Conservation (phyloP, 2,888 invertebrate species). For the Xestia sexstrigata region DNA sequence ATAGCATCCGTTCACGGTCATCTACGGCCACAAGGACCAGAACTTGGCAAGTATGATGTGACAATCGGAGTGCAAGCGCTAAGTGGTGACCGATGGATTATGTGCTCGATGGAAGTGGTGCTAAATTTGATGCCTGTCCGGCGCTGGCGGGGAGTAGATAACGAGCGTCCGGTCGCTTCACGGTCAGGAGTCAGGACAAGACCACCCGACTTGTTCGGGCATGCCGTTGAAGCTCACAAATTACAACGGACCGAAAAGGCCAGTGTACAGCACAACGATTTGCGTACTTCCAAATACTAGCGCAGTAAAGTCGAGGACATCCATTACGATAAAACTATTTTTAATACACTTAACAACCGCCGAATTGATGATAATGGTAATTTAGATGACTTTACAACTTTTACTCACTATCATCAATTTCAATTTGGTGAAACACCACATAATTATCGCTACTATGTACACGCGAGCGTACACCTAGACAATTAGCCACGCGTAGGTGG, state of each 20-base stretch:
- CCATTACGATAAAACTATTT: slow-evolving; percentile 17
- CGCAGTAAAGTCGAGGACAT: background rate
- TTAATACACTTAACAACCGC: slow-evolving; percentile 33
- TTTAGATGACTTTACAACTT: slow-evolving; percentile 32
- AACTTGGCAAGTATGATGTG: slow-evolving; percentile 51
- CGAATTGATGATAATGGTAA: slow-evolving; percentile 40
- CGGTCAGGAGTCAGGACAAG: slow-evolving; percentile 13
- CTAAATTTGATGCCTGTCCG: slow-evolving; percentile 56
- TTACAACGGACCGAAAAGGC: background rate
- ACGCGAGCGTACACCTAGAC: slow-evolving; percentile 31
- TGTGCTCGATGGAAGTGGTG: slow-evolving; percentile 29
- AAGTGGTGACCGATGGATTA: slow-evolving; percentile 38
- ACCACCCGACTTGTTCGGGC: slow-evolving; percentile 18
- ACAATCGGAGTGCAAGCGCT: slow-evolving; percentile 50
- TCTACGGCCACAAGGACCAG: slow-evolving; percentile 18
- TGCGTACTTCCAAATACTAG: slow-evolving; percentile 7
- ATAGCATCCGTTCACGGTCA: slow-evolving; percentile 21
- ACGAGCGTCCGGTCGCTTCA: slow-evolving; percentile 51
- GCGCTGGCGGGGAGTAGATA: slow-evolving; percentile 46
- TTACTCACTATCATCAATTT: slow-evolving; percentile 55
- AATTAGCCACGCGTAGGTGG: slow-evolving; percentile 36
- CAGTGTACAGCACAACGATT: background rate
- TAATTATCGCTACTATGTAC: slow-evolving; percentile 42
- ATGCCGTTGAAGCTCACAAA: background rate
- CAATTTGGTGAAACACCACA: slow-evolving; percentile 53